phyloP scores from a whole-genome alignment of 1,140 invertebrate species.

The Rhagoletis pomonella region DNA sequence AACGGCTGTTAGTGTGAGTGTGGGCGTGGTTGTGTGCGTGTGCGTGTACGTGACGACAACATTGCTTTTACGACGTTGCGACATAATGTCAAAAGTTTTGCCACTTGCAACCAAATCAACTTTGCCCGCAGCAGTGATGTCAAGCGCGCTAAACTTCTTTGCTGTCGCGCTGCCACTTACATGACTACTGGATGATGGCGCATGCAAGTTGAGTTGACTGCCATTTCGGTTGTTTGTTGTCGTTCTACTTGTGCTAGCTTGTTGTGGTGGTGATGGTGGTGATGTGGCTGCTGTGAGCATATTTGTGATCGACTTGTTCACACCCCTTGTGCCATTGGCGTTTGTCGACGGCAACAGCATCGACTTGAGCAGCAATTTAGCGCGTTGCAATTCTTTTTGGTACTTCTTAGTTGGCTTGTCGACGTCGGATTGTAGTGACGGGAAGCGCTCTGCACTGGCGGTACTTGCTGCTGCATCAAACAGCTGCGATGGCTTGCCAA shows the following conservation, averaged over 20 bases:
- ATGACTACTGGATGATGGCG: not conserved
- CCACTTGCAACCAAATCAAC: not conserved
- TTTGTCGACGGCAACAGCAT: conserved; percentile 59
- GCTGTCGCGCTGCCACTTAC: not conserved
- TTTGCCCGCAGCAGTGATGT: not conserved
- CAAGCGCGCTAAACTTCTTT: too few species aligned
- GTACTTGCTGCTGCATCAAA: not conserved
- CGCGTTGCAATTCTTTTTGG: conserved; percentile 70
- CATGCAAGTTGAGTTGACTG: not conserved
- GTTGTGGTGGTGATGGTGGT: conserved; percentile 21
- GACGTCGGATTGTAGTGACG: not conserved
- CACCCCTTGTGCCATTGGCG: not conserved
- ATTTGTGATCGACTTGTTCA: conserved; percentile 4
- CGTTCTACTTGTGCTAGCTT: conserved; percentile 14
- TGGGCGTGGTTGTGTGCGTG: conserved; percentile 1
- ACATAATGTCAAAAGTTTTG: conserved; percentile 50
- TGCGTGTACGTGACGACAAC: not conserved
- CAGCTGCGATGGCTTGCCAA: not conserved
- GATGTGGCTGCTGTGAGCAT: conserved; percentile 25
- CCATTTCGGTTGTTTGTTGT: not conserved
- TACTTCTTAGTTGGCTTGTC: conserved; percentile 62
- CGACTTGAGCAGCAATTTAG: conserved; percentile 71
- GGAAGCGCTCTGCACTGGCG: not conserved
- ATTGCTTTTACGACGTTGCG: not conserved
- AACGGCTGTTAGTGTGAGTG: conserved; percentile 51